phyloP scores from a whole-genome alignment of 2,113 vertebrate genomes.

The Anolis sagrei region DNA sequence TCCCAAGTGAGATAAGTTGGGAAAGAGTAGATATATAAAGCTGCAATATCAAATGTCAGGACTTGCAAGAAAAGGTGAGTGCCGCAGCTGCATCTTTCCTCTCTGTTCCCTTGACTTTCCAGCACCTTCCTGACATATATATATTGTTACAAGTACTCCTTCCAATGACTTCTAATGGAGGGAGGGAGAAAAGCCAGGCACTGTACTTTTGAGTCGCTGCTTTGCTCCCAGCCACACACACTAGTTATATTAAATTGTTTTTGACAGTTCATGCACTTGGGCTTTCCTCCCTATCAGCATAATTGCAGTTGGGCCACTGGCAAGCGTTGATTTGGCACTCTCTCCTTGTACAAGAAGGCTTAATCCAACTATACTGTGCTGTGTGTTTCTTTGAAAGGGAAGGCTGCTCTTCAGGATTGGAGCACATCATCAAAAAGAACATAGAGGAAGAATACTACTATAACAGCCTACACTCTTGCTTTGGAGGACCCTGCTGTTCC shows the following conservation, averaged over 20 bases:
- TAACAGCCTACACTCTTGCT: background rate
- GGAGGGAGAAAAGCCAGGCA: background rate
- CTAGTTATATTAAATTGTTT: constrained; percentile 1
- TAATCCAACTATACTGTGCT: background rate
- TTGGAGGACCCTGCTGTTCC: background rate
- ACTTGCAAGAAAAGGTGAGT: background rate
- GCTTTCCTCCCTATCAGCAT: constrained; percentile 27
- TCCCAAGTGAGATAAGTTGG: no score
- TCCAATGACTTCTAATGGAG: background rate
- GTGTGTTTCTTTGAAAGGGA: background rate
- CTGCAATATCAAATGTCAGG: background rate
- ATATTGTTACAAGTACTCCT: background rate
- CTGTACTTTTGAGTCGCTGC: background rate
- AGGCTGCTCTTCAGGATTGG: background rate
- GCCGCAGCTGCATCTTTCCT: background rate
- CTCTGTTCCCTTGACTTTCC: background rate
- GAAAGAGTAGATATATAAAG: background rate
- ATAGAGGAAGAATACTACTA: background rate
- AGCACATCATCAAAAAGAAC: background rate
- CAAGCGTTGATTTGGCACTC: background rate
- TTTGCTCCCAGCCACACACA: background rate
- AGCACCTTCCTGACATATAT: background rate
- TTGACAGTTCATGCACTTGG: background rate
- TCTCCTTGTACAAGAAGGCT: background rate
- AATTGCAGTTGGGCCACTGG: background rate